Percentiles rank a stretch among this genome's conserved stretches.
Evolutionary conservation across 2,888 invertebrate species (phyloP).

Genomic region (Poecilus cupreus): DNA sequence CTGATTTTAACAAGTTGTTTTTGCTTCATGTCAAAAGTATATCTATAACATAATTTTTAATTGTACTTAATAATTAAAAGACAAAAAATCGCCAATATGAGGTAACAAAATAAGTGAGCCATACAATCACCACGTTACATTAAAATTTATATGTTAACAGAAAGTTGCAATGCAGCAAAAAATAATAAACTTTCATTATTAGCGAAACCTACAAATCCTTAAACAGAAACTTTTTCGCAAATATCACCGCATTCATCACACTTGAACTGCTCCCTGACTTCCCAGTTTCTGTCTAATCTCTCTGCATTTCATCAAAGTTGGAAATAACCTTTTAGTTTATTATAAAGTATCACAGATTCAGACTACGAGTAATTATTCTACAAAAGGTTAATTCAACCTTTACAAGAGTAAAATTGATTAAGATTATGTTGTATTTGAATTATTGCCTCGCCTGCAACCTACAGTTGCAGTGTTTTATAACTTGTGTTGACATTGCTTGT

Average conservation of each 20-base stretch:
- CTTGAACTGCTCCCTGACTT: background rate
- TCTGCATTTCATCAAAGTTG: background rate
- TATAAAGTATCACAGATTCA: background rate
- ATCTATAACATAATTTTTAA: background rate
- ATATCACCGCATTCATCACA: constrained; percentile 17
- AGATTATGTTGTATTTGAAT: background rate
- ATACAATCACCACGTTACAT: background rate
- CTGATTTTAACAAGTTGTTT: background rate
- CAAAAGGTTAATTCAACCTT: background rate
- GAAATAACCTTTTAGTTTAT: background rate
- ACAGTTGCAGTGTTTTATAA: too few species aligned
- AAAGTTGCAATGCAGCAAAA: background rate
- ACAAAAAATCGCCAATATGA: background rate
- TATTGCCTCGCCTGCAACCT: background rate
- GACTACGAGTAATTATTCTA: background rate
- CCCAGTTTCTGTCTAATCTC: background rate
- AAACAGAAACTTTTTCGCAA: constrained; percentile 22
- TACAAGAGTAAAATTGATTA: background rate
- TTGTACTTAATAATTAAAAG: background rate
- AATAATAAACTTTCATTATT: constrained; percentile 29
- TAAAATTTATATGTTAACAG: background rate
- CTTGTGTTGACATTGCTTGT: too few species aligned
- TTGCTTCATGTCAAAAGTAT: too few species aligned
- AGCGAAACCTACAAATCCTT: background rate
- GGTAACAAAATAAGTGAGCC: background rate